A percentile compares a stretch with the other conserved stretches of the same genome.
These are phyloP conservation scores for Anastrepha obliqua DNA, from an alignment of 1,140 invertebrate genomes.

Conservation along the genomic window DNA sequence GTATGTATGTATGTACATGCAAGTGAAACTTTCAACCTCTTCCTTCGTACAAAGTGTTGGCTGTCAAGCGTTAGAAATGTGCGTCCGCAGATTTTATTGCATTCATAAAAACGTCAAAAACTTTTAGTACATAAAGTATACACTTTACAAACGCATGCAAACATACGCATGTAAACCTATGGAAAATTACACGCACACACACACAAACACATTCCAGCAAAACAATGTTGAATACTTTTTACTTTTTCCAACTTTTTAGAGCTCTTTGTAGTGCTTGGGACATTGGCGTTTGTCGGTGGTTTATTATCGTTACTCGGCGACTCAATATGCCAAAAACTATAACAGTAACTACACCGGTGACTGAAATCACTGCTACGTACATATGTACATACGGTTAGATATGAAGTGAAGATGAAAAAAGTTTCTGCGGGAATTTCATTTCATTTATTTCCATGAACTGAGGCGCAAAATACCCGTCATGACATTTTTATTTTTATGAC, in stretches of 20 bases:
- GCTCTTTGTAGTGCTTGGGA: background rate
- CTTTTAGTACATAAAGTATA: background rate
- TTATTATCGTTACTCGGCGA: conserved; percentile 24
- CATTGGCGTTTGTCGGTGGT: background rate
- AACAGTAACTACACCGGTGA: conserved; percentile 5
- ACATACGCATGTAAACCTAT: background rate
- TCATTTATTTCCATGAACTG: background rate
- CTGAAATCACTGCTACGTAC: background rate
- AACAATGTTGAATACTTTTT: background rate
- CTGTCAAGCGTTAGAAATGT: background rate
- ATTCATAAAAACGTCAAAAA: conserved; percentile 30
- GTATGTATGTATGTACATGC: background rate
- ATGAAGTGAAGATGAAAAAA: background rate
- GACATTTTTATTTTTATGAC: conserved; percentile 29
- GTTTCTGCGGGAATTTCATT: conserved; percentile 16
- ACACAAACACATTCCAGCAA: background rate
- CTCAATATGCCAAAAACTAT: conserved; percentile 22
- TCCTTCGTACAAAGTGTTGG: no score
- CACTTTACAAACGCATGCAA: background rate
- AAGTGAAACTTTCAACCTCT: background rate
- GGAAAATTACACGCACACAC: background rate
- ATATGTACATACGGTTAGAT: background rate
- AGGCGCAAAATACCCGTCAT: background rate
- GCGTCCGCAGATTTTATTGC: background rate
- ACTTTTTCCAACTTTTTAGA: background rate